Conservation (phyloP, 2,888 invertebrate species). For the Tuberolachnus salignus region DNA sequence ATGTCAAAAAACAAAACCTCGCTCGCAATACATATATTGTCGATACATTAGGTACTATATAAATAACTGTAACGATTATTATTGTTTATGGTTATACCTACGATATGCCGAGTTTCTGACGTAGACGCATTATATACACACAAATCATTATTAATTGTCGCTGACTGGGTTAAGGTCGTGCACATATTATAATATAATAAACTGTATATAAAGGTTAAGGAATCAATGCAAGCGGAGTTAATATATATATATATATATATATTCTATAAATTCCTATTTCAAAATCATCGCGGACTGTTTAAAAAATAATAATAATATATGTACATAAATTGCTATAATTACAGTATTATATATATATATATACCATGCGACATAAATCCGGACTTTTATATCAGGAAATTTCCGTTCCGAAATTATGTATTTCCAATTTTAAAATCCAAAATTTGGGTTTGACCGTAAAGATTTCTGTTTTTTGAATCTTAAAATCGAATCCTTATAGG, state of each 20-base stretch:
- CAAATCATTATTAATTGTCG: slow-evolving; percentile 33
- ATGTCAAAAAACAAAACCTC: slow-evolving; percentile 21
- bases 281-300: not conserved
- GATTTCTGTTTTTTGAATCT: no score
- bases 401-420: no score
- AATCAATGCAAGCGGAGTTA: slow-evolving; percentile 22
- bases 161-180: slow-evolving; percentile 44
- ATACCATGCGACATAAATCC: no score
- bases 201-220: slow-evolving; percentile 16
- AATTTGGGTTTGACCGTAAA: no score
- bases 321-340: no score
- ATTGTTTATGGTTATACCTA: slow-evolving; percentile 28
- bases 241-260: no score
- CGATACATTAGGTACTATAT: slow-evolving; percentile 13
- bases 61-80: slow-evolving; percentile 20
- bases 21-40: not conserved
- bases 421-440: no score
- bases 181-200: no score
- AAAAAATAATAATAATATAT: no score
- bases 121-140: not conserved
- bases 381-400: no score
- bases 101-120: slow-evolving; percentile 12
- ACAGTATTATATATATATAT: no score
- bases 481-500: no score
- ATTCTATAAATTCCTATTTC: not conserved